Percentiles rank a stretch among this genome's conserved stretches.
phyloP scores from a whole-genome alignment of 2,113 vertebrate species.

The Progne subis region DNA sequence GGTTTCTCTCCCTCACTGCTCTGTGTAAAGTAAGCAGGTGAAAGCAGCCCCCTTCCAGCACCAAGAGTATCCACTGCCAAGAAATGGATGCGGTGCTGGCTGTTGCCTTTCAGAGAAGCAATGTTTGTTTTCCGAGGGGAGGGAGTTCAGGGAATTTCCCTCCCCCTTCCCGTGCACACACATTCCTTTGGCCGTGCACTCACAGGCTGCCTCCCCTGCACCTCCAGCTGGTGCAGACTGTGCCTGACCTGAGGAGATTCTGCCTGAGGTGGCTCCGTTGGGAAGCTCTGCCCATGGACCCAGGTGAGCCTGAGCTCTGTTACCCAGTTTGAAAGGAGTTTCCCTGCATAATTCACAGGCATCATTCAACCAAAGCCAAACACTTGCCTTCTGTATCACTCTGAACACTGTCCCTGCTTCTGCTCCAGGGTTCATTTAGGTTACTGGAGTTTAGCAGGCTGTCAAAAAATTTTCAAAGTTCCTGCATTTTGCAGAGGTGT shows the following conservation, averaged over 20 bases:
- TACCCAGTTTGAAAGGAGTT: background rate
- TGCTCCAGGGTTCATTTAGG: background rate
- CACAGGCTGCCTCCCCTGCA: background rate
- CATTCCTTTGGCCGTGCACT: background rate
- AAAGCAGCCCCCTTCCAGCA: background rate
- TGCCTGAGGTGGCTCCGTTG: background rate
- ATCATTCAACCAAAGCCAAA: background rate
- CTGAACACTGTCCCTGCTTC: background rate
- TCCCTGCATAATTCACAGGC: background rate
- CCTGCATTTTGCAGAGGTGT: background rate
- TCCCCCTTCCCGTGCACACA: background rate
- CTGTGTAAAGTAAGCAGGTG: background rate
- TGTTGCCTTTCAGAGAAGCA: background rate
- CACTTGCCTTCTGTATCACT: background rate
- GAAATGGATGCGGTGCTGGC: background rate
- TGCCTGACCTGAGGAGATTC: background rate
- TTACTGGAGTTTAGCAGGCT: background rate
- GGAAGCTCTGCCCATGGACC: background rate
- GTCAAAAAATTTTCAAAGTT: background rate
- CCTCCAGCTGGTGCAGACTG: background rate
- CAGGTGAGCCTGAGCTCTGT: background rate
- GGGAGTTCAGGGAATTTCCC: background rate
- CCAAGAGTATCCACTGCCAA: background rate
- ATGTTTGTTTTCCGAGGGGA: slow-evolving; percentile 42
- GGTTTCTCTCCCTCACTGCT: background rate